Percentiles rank a stretch among this genome's conserved stretches.
Conservation (phyloP, 2,888 invertebrate species). For the Pelosia muscerda region DNA sequence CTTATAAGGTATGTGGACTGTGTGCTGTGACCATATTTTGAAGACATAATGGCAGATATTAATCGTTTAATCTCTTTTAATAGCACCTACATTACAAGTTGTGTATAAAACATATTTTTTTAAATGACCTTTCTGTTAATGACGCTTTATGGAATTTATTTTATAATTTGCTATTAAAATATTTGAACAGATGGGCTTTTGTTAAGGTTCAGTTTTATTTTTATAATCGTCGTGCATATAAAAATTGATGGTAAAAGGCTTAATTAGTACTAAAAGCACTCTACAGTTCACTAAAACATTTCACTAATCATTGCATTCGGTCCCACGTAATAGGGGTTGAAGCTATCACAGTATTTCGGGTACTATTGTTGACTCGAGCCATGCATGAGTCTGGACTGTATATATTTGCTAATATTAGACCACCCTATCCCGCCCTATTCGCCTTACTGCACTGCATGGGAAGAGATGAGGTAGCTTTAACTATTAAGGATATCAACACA, state of each 20-base stretch:
- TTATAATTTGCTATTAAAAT: background rate
- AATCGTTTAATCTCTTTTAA: conserved; percentile 64
- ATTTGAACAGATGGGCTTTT: background rate
- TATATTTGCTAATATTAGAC: too few species aligned
- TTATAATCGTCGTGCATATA: too few species aligned
- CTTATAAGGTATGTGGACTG: conserved; percentile 65
- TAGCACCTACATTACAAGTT: conserved; percentile 44
- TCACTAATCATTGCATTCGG: background rate
- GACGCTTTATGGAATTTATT: background rate
- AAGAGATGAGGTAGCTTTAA: too few species aligned
- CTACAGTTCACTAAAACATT: background rate
- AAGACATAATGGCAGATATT: conserved; percentile 60
- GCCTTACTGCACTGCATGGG: too few species aligned
- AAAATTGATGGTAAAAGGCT: background rate
- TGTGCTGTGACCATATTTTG: conserved; percentile 65
- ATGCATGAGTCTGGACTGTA: too few species aligned
- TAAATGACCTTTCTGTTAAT: conserved; percentile 30
- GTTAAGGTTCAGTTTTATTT: too few species aligned
- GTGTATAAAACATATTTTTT: conserved; percentile 34
- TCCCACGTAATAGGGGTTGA: too few species aligned
- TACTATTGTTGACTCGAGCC: too few species aligned
- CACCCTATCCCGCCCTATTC: too few species aligned
- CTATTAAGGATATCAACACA: too few species aligned
- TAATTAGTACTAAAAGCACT: background rate
- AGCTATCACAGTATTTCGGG: too few species aligned